Evolutionary conservation across 2,797 vertebrate species (phyloP).

Genomic region (Anas flavirostris): DNA sequence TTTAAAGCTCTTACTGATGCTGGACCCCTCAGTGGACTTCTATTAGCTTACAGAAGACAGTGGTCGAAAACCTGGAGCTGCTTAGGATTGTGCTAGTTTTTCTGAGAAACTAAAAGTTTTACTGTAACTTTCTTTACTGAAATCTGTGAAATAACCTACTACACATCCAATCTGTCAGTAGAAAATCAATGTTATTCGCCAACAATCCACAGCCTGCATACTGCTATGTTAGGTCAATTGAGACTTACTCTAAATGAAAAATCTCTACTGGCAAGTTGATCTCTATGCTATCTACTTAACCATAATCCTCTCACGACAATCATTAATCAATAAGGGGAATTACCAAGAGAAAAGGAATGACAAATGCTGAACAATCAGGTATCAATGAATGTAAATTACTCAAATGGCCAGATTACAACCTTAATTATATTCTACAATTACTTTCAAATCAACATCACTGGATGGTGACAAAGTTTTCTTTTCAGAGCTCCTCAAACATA

Average conservation of each 20-base stretch:
- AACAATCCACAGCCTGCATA: background rate
- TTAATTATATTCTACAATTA: background rate
- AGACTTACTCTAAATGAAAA: background rate
- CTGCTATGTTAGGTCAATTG: background rate
- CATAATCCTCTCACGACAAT: background rate
- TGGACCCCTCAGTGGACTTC: background rate
- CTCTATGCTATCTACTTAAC: background rate
- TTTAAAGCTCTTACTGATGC: background rate
- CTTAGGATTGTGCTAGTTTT: background rate
- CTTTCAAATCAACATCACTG: background rate
- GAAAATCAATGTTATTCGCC: background rate
- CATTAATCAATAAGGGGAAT: background rate
- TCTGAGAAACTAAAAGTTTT: background rate
- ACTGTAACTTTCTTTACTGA: background rate
- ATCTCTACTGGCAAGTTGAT: background rate
- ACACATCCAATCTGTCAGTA: background rate
- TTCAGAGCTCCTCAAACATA: background rate
- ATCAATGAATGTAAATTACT: background rate
- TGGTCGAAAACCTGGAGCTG: background rate
- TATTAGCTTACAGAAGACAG: background rate
- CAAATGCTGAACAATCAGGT: background rate
- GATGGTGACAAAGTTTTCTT: background rate
- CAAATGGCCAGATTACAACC: background rate
- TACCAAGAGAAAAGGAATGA: background rate
- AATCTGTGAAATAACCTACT: background rate